Percentiles rank a stretch among this genome's conserved stretches.
These are phyloP conservation scores for Torymus tubicola DNA, from an alignment of 2,888 invertebrate genomes.

Conservation along the genomic window DNA sequence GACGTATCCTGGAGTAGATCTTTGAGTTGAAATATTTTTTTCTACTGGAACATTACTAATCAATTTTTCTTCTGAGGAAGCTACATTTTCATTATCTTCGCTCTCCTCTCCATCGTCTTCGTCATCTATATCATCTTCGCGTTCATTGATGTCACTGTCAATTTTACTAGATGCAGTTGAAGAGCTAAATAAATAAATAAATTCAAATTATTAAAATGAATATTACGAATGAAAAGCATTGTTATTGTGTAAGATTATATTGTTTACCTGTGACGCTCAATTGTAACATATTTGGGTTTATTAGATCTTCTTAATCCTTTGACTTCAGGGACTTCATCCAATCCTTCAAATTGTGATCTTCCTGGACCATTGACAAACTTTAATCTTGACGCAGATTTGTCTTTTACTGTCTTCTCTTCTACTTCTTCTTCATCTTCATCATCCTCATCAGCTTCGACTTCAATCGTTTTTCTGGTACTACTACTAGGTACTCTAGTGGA, in stretches of 20 bases:
- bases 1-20: conserved; percentile 70
- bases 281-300: conserved; percentile 84
- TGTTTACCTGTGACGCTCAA: conserved; percentile 81
- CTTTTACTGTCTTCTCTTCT: conserved; percentile 36
- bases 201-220: background rate
- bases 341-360: conserved; percentile 78
- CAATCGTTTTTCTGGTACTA: conserved; percentile 72
- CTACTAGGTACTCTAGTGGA: conserved; percentile 59
- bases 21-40: conserved; percentile 62
- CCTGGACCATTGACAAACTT: conserved; percentile 78
- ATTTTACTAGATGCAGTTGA: conserved; percentile 36
- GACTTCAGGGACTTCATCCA: conserved; percentile 73
- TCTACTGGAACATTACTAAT: conserved; percentile 67
- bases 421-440: conserved; percentile 44
- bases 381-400: conserved; percentile 58
- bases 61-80: conserved; percentile 68
- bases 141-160: conserved; percentile 61
- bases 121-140: conserved; percentile 63
- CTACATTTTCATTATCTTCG: conserved; percentile 76
- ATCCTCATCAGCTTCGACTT: conserved; percentile 51
- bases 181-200: conserved; percentile 23
- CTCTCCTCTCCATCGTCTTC: conserved; percentile 73
- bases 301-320: conserved; percentile 75
- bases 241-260: conserved; percentile 11
- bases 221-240: background rate